Evolutionary conservation across 2,797 vertebrate species (phyloP).

Genomic region (Lycodopsis pacificus): DNA sequence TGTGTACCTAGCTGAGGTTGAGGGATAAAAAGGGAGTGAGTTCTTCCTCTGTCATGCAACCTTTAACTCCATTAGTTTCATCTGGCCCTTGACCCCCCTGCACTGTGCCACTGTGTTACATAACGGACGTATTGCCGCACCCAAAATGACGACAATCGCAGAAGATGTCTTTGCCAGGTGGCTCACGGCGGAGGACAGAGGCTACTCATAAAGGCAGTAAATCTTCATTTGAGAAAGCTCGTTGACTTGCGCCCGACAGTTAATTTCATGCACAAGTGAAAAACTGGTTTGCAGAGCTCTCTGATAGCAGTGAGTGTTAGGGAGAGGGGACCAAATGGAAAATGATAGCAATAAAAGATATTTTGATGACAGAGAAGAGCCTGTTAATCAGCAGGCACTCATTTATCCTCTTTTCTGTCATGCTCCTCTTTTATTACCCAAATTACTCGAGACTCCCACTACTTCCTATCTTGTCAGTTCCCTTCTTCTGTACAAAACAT

Average conservation of each 20-base stretch:
- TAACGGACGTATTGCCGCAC: conserved; percentile 39
- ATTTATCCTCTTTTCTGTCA: conserved; percentile 38
- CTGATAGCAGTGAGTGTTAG: conserved; percentile 5
- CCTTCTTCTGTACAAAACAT: conserved; percentile 55
- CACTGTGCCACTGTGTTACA: conserved; percentile 36
- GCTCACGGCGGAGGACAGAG: conserved; percentile 14
- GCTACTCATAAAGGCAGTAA: conserved; percentile 15
- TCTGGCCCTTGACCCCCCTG: conserved; percentile 30
- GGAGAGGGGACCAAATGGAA: conserved; percentile 16
- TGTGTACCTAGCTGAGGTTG: background rate
- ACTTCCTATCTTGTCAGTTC: conserved; percentile 51
- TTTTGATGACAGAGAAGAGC: conserved; percentile 49
- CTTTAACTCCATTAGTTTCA: conserved; percentile 27
- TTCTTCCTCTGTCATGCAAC: conserved; percentile 9
- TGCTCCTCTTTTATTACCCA: conserved; percentile 58
- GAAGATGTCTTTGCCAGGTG: conserved; percentile 46
- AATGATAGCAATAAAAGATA: conserved; percentile 23
- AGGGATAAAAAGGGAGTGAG: background rate
- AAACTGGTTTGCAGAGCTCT: conserved; percentile 23
- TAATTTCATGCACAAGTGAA: conserved; percentile 9
- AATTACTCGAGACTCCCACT: conserved; percentile 55
- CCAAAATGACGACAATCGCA: conserved; percentile 31
- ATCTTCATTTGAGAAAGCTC: conserved; percentile 16
- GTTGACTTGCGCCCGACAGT: conserved; percentile 2
- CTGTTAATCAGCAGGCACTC: conserved; percentile 46